Base-by-base conservation (phyloP, 2,113 vertebrate genomes). In the Miniopterus natalensis region DNA sequence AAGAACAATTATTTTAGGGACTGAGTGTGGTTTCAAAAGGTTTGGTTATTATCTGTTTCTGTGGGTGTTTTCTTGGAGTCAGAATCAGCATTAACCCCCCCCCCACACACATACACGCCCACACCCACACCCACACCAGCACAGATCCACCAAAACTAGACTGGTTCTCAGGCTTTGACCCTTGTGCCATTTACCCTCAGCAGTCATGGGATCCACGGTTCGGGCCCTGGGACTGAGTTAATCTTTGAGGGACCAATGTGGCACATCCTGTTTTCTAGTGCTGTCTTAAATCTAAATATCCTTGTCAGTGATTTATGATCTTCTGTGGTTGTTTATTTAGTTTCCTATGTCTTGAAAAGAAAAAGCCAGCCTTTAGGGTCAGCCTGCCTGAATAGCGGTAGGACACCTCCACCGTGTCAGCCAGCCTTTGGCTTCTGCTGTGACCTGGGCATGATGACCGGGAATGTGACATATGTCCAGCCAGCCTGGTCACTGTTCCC, bases 251-350 rank as follows among this genome's bases (percentile, higher is more conserved):
- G n/a, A 87, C 15, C 36, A 45, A 84, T n/a, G 63, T 23, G 47
- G 36, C 29, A 31, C 15, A 1, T 73, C 66, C 21, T 78, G 49
- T 75, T 80, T 87, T 89, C 27, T 11, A 15, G 63, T 49, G 31
- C 68, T 61, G 53, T 78, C 92, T 91, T 68, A 57, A 84, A 94
- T 45, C 78, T 88, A 84, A 94, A 83, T 95, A 85, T 65, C 68
- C 29, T 85, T 63, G 74, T 90, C 92, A 90, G 80, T 85, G 96
- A 94, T 95, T 88, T 90, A 95, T 92, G 92, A 55, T 92, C 79
- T 86, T 89, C 65, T 21, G 25, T 21, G 88, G 63, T 83, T 78
- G 55, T 88, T 96, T 85, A 53, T 73, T 90, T 92, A 45, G n/a
- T 94, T 97, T 88, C 13, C 3, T 78, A 65, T 5, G 0, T 92